These are phyloP conservation scores for Ornithoptera alexandrae DNA, from an alignment of 2,888 invertebrate genomes.

Conservation along the genomic window DNA sequence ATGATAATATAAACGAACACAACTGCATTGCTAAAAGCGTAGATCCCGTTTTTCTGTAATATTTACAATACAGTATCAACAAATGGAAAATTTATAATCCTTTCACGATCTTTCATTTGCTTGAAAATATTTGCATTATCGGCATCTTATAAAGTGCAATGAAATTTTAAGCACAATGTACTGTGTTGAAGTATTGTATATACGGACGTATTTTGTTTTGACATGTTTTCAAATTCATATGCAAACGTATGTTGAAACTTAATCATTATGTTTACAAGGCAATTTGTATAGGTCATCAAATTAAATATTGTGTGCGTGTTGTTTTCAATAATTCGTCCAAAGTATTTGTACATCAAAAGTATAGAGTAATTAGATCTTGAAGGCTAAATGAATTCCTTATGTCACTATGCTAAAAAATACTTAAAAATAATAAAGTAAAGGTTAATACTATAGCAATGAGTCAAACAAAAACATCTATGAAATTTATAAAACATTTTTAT, in stretches of 20 bases:
- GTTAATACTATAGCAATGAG: too few species aligned
- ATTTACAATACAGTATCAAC: too few species aligned
- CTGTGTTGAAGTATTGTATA: slow-evolving; percentile 10
- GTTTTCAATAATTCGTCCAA: not conserved
- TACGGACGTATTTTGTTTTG: not conserved
- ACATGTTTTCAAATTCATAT: slow-evolving; percentile 5
- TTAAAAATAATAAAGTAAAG: too few species aligned
- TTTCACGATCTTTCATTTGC: not conserved
- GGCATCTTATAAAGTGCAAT: not conserved
- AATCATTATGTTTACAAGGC: not conserved
- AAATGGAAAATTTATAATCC: not conserved
- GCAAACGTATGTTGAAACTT: not conserved
- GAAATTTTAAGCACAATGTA: slow-evolving; percentile 3
- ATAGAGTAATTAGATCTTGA: too few species aligned
- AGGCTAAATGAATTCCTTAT: too few species aligned
- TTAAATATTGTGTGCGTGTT: not conserved
- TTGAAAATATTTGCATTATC: slow-evolving; percentile 13
- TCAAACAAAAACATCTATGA: too few species aligned
- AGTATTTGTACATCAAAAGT: too few species aligned
- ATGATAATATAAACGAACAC: not conserved
- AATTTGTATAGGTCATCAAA: not conserved
- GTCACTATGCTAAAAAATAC: too few species aligned
- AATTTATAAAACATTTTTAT: too few species aligned
- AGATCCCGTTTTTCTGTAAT: not conserved
- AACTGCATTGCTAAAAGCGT: not conserved